Evolutionary conservation across 2,888 invertebrate genomes (phyloP).

Genomic region (Drosophila tanythrix): DNA sequence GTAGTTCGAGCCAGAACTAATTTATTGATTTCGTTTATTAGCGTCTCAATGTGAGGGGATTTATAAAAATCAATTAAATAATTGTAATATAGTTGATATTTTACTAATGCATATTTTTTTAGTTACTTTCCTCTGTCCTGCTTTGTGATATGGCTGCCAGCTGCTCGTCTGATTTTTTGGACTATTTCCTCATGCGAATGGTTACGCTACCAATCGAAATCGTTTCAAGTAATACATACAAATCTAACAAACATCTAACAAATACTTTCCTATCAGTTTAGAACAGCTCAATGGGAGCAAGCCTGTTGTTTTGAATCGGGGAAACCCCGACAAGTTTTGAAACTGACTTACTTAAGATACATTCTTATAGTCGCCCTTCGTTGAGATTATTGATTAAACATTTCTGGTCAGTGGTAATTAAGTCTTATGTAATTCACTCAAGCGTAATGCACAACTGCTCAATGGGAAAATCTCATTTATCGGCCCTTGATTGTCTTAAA

Average conservation of each 20-base stretch:
- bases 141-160: slow-evolving; percentile 63
- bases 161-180: slow-evolving; percentile 52
- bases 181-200: no score
- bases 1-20: not conserved
- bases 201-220: slow-evolving; percentile 73
- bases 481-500: not conserved
- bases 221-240: slow-evolving; percentile 74
- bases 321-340: slow-evolving; percentile 72
- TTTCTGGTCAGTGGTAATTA: not conserved
- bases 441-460: not conserved
- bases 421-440: not conserved
- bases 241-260: not conserved
- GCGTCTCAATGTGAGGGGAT: not conserved
- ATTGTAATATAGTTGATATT: slow-evolving; percentile 3
- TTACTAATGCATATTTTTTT: not conserved
- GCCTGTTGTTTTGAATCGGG: slow-evolving; percentile 83
- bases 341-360: no score
- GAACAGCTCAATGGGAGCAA: slow-evolving; percentile 82
- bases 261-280: slow-evolving; percentile 52
- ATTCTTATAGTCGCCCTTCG: no score
- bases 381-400: not conserved
- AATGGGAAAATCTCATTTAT: not conserved
- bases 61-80: slow-evolving; percentile 11
- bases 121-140: slow-evolving; percentile 71
- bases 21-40: not conserved